Base-by-base conservation (phyloP, 2,113 vertebrate genomes). In the Nerophis ophidion region DNA sequence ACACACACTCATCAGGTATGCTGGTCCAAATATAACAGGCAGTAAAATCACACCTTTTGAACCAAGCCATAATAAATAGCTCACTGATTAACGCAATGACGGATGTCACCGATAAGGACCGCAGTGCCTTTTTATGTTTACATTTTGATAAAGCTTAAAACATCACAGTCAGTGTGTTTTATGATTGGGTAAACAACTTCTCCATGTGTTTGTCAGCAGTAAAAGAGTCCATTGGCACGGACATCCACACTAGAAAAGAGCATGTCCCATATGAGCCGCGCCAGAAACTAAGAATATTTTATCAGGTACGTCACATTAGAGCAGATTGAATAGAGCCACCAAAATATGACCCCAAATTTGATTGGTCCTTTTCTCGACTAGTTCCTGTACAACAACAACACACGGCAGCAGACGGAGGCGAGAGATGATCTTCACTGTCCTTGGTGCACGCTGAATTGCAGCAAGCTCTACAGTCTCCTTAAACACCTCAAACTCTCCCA, bases 321-420 rank as follows among this genome's bases (percentile, higher is more conserved):
- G 8, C 14, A 44, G 4, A 40, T 2, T 8, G 38, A 44, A 12
- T 48, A 47, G 33, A 5, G 7, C 9, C 56, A 38, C 8, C 33
- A 60, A 58, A 58, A 26, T 9, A 19, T 67, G 26, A 26, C 26
- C 26, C 26, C 1, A 26, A 26, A 4, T 26, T 2, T 26, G 26
- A 26, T 26, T 26, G 26, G 9, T 76, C 48, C 47, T 51, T 26
- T 70, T 44, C 69, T 75, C 59, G 34, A 15, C 60, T 71, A 97
- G 95, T 99, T 99, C 71, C 87, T 99, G 61, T 99, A 99, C 77
- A 99, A 98, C 81, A 98, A 97, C 64, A 99, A 98, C 81, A 99
- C 94, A 0, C 91, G 96, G 80, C 96, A 99, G 85, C 95, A 99
- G 81, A 99, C 96, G 0, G 96, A 99, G 86, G 96, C 96, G 5